phyloP scores from a whole-genome alignment of 2,113 vertebrate genomes.

The Calidris pugnax region DNA sequence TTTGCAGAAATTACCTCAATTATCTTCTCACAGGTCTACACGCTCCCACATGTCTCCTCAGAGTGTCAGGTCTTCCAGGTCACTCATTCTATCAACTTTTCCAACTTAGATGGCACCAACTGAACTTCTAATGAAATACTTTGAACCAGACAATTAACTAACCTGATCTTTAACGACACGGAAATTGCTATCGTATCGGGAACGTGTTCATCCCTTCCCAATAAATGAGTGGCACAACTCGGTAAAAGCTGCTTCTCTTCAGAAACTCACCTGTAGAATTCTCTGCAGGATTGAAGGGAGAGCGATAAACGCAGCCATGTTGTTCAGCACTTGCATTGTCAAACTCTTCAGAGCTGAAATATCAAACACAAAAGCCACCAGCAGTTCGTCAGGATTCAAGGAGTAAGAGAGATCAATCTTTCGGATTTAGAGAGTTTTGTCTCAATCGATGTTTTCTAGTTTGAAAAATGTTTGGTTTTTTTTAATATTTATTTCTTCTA shows the following conservation, averaged over 20 bases:
- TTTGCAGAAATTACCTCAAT: background rate
- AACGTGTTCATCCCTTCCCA: background rate
- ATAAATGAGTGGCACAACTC: background rate
- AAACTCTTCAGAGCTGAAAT: slow-evolving; percentile 88
- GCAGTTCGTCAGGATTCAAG: background rate
- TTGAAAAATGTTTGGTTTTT: background rate
- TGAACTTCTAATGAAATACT: background rate
- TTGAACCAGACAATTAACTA: background rate
- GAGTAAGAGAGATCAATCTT: background rate
- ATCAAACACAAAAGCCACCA: slow-evolving; percentile 26
- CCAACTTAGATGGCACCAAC: background rate
- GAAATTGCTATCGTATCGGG: background rate
- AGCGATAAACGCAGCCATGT: slow-evolving; percentile 93
- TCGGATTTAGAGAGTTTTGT: background rate
- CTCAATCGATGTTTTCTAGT: background rate
- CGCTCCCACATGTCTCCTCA: background rate
- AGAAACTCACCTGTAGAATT: slow-evolving; percentile 88
- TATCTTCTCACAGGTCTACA: background rate
- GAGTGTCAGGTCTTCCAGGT: background rate
- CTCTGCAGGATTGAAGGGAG: slow-evolving; percentile 92
- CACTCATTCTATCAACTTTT: background rate
- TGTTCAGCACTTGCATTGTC: slow-evolving; percentile 95
- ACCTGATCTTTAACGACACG: background rate
- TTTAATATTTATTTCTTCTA: background rate
- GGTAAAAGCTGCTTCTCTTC: background rate